These are phyloP conservation scores for Crocallis elinguaria DNA, from an alignment of 2,888 invertebrate genomes.

Conservation along the genomic window DNA sequence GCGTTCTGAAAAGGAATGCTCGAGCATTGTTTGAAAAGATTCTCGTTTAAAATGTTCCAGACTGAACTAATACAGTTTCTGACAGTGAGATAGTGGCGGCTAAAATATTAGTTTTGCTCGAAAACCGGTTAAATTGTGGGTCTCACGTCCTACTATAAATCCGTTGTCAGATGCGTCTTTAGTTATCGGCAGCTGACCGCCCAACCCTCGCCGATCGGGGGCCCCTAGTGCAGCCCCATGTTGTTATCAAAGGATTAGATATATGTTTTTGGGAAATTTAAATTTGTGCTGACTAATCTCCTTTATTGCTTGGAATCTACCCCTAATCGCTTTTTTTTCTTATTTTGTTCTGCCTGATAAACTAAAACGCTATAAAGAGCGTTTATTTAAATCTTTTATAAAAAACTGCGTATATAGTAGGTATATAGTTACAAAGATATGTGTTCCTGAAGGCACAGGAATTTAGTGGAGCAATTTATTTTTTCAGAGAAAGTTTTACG, in stretches of 20 bases:
- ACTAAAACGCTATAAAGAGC: not conserved
- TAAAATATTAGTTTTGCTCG: conserved; percentile 36
- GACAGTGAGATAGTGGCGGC: conserved; percentile 37
- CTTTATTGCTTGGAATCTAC: not conserved
- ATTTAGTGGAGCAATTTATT: conserved; percentile 28
- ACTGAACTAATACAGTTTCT: conserved; percentile 25
- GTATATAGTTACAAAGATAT: conserved; percentile 19
- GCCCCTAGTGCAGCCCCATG: conserved; percentile 35
- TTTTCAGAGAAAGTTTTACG: conserved; percentile 31
- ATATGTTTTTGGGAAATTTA: conserved; percentile 39
- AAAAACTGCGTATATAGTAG: not conserved
- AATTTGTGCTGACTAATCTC: conserved; percentile 36
- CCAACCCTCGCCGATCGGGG: conserved; percentile 37
- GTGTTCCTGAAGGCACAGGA: conserved; percentile 22
- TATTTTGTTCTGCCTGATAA: not conserved
- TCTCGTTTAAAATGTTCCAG: conserved; percentile 18
- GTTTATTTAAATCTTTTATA: not conserved
- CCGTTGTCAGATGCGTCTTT: conserved; percentile 50
- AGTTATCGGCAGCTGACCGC: conserved; percentile 55
- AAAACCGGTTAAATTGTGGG: conserved; percentile 39
- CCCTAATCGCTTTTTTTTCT: not conserved
- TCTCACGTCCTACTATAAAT: conserved; percentile 46
- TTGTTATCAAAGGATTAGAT: conserved; percentile 48
- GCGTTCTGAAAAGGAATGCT: conserved; percentile 3
- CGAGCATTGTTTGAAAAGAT: conserved; percentile 1